Evolutionary conservation across 2,888 invertebrate genomes (phyloP), one percentile per base, ranked within the genome.

Genomic region (Metacarcinus magister): DNA sequence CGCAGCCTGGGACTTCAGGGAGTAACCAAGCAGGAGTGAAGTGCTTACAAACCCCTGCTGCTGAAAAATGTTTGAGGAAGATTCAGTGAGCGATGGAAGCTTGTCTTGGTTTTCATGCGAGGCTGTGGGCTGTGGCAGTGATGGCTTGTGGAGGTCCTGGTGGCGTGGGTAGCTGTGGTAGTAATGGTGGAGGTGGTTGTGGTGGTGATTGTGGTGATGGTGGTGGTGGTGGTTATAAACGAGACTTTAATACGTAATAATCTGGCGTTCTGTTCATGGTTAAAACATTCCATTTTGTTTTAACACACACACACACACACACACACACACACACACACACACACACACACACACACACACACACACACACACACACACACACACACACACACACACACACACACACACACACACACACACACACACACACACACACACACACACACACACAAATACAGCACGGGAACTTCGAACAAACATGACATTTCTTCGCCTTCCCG

Each of bases 321-420:
- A 10, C 10, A 48, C 5, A 48, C 10, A 48, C 10, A 10, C 5
- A 48, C 5, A 48, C 48, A 48, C 48, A 48, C 48, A 48, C 48
- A 48, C 48, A 48, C 48, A 48, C 48, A 48, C 48, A 48, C 48
- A 48, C 48, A 48, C 48, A 48, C 48, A 48, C 48, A 48, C 48
- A 48, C 48, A 48, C 48, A 48, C 48, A 19, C 39, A 44, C 91
- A 91, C 91, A 91, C 91, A 91, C 91, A 91, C 91, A 91, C 91
- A 91, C 91, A 91, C 91, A 92, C 91, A 92, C 91, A 92, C 91
- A 92, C 91, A 92, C 46, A 92, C 91, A 92, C 91, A 92, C 44
- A 92, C 91, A 92, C 91, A 92, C 91, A 92, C 44, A 92, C 91
- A 92, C 91, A 92, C 44, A 92, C 91, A 92, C 91, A 92, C 91